These are phyloP conservation scores for Alouatta palliata DNA, from an alignment of 2,113 vertebrate species.

Conservation along the genomic window DNA sequence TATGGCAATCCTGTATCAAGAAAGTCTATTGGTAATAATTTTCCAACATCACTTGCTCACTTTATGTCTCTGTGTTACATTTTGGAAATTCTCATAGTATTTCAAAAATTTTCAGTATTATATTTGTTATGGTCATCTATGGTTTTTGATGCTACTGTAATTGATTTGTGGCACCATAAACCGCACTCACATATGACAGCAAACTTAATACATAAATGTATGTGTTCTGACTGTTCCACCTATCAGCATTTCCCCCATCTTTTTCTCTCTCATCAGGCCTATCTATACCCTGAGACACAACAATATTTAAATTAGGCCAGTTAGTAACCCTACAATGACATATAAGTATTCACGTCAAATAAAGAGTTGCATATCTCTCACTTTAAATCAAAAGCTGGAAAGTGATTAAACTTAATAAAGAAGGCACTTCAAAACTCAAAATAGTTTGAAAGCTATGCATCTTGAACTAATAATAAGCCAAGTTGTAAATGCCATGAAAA, in stretches of 20 bases:
- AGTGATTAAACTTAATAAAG: background rate
- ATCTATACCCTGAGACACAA: background rate
- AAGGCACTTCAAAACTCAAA: background rate
- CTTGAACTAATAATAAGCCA: background rate
- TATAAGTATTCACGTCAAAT: background rate
- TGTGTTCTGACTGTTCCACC: background rate
- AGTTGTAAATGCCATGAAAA: background rate
- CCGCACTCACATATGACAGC: background rate
- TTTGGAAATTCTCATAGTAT: background rate
- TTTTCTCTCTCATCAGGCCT: background rate
- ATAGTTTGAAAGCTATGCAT: background rate
- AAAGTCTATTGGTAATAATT: background rate
- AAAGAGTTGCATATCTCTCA: background rate
- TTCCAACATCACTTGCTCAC: background rate
- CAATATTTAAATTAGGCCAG: background rate
- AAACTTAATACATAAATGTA: background rate
- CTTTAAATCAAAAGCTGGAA: background rate
- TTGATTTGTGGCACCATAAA: background rate
- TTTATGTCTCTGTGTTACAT: background rate
- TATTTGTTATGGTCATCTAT: background rate
- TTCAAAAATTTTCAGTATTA: background rate
- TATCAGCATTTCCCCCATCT: background rate
- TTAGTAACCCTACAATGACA: background rate
- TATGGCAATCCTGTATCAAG: background rate
- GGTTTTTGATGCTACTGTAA: background rate